Base-by-base conservation (phyloP, 2,113 vertebrate species). In the Lanius collurio region DNA sequence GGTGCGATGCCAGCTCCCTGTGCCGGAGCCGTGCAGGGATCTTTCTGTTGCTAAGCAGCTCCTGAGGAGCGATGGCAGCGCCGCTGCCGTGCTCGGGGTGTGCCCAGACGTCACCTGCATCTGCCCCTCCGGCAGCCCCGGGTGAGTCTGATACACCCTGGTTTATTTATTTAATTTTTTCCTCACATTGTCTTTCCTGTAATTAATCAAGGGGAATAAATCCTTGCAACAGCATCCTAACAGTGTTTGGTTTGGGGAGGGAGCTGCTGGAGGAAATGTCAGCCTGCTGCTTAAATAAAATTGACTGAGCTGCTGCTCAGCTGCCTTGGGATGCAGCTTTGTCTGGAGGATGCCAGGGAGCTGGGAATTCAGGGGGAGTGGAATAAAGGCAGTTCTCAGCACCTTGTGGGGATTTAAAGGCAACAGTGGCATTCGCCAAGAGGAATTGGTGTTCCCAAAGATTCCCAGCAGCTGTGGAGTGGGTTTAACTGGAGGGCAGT, bases 221-320 rank as follows among this genome's bases (percentile, higher is more conserved):
- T 80, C 67, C 94, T 60, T 6, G 6, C 31, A 83, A 85, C 84
- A 65, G 91, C 93, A 41, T 44, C 83, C 12, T 31, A 26, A 50
- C 59, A 10, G 50, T 14, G 88, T 63, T 89, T 23, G 92, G 65
- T 50, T 77, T 76, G 85, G 4, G 4, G 76, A 83, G 88, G 88
- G 83, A 95, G 89, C 96, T 96, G 83, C 95, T 83, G 89, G 83
- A 80, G 91, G 71, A 87, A 80, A 92, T 57, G 84, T 80, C 89
- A 78, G 4, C 1, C 49, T 56, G 57, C 63, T 69, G 90, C 94
- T 76, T 83, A 53, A 71, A 55, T 65, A 74, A 75, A 91, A 89
- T 20, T 23, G 89, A 75, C 94, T 74, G 75, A 23, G 21, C 82
- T 39, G 60, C 91, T 70, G 93, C 94, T 89, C 62, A 8, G 83